phyloP scores from a whole-genome alignment of 2,797 vertebrate species.

The Falco naumanni region DNA sequence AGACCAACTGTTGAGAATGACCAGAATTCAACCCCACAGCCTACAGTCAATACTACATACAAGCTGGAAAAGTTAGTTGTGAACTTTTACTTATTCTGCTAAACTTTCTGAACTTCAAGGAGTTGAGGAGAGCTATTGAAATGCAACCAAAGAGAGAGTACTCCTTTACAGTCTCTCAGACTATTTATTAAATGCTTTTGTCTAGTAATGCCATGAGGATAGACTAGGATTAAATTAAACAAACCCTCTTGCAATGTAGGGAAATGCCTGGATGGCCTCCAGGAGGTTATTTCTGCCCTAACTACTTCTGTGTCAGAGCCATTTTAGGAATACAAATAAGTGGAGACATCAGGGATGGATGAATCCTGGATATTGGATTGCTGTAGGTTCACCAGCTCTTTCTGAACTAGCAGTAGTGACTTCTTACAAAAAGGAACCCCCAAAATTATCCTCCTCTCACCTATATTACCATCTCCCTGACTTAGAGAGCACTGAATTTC shows the following conservation, averaged over 20 bases:
- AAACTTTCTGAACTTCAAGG: background rate
- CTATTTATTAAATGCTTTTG: background rate
- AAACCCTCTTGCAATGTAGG: background rate
- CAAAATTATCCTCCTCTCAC: background rate
- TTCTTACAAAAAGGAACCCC: background rate
- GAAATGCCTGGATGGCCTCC: slow-evolving; percentile 10
- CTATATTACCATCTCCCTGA: background rate
- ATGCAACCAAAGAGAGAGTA: background rate
- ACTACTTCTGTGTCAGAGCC: background rate
- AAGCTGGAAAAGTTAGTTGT: background rate
- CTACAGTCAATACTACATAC: background rate
- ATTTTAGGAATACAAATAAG: slow-evolving; percentile 35
- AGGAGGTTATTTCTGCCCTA: slow-evolving; percentile 29
- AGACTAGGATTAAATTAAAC: slow-evolving; percentile 15
- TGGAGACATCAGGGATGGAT: background rate
- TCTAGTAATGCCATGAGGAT: background rate
- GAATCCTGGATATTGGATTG: background rate
- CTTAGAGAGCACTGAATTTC: background rate
- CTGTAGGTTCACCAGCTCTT: background rate
- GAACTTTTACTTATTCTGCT: background rate
- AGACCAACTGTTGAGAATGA: slow-evolving; percentile 2
- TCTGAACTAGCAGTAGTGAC: background rate
- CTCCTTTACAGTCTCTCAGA: background rate
- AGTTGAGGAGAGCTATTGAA: background rate
- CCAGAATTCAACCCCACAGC: background rate